These are phyloP conservation scores for Parnassius mnemosyne DNA, from an alignment of 2,888 invertebrate species.

Conservation along the genomic window DNA sequence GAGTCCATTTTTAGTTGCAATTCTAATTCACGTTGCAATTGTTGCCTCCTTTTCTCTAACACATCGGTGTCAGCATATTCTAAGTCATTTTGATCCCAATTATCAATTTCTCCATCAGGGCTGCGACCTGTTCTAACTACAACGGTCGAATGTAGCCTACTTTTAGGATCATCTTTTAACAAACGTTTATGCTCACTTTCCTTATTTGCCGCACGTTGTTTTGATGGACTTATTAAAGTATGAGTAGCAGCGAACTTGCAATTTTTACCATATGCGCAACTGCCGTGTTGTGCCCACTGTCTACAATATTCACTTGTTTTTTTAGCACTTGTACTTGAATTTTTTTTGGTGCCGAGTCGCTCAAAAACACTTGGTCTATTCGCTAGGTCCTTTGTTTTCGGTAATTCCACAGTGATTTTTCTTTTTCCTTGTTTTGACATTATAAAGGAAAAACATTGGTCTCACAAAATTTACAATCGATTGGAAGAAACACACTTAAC, in stretches of 20 bases:
- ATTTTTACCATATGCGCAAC: slow-evolving; percentile 88
- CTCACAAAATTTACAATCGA: slow-evolving; percentile 53
- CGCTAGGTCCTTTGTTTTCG: slow-evolving; percentile 84
- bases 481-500: slow-evolving; percentile 41
- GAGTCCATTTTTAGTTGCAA: slow-evolving; percentile 88
- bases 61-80: slow-evolving; percentile 91
- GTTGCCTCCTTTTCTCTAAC: slow-evolving; percentile 86
- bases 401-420: slow-evolving; percentile 88
- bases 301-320: slow-evolving; percentile 85
- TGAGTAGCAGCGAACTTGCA: slow-evolving; percentile 89
- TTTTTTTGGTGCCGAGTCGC: slow-evolving; percentile 88
- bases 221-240: slow-evolving; percentile 87
- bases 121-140: slow-evolving; percentile 80
- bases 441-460: slow-evolving; percentile 75
- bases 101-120: slow-evolving; percentile 85
- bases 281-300: slow-evolving; percentile 89
- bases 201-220: slow-evolving; percentile 85
- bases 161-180: slow-evolving; percentile 83
- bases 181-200: slow-evolving; percentile 78
- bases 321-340: slow-evolving; percentile 71
- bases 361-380: slow-evolving; percentile 90
- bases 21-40: slow-evolving; percentile 88
- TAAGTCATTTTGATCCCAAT: slow-evolving; percentile 89
- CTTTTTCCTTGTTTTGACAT: slow-evolving; percentile 85
- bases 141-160: slow-evolving; percentile 83